phyloP scores from a whole-genome alignment of 2,888 invertebrate genomes.

The Pandemis corylana region DNA sequence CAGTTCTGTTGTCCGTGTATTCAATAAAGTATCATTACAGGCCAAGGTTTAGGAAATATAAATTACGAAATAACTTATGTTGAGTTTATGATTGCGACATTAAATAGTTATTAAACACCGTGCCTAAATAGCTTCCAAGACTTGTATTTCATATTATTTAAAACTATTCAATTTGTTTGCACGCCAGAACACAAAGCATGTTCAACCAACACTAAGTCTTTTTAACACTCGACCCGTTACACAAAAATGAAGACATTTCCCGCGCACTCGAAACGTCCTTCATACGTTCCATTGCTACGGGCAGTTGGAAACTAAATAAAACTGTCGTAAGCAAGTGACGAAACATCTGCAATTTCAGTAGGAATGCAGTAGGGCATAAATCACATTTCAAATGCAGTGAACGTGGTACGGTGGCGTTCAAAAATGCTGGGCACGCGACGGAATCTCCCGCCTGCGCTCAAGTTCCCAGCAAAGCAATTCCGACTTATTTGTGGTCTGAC shows the following conservation, averaged over 20 bases:
- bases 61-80: too few species aligned
- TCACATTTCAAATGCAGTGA: constrained; percentile 72
- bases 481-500: constrained; percentile 65
- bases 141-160: not conserved
- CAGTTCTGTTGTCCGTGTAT: too few species aligned
- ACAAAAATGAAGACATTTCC: constrained; percentile 15
- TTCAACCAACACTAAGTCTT: not conserved
- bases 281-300: constrained; percentile 19
- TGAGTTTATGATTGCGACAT: too few species aligned
- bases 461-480: constrained; percentile 62
- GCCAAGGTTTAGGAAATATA: too few species aligned
- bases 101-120: too few species aligned
- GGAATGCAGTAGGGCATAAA: constrained; percentile 68
- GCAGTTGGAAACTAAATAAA: constrained; percentile 58
- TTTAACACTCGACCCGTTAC: constrained; percentile 2
- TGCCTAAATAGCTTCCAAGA: too few species aligned
- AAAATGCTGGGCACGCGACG: constrained; percentile 72
- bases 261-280: constrained; percentile 10
- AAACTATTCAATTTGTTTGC: not conserved
- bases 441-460: constrained; percentile 65
- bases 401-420: constrained; percentile 56
- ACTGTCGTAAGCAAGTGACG: constrained; percentile 58
- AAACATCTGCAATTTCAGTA: constrained; percentile 69
- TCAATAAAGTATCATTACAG: too few species aligned
- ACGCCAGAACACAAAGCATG: not conserved